Percentiles rank a stretch among this genome's conserved stretches.
phyloP scores from a whole-genome alignment of 1,140 invertebrate species.

The Drosophila grimshawi region DNA sequence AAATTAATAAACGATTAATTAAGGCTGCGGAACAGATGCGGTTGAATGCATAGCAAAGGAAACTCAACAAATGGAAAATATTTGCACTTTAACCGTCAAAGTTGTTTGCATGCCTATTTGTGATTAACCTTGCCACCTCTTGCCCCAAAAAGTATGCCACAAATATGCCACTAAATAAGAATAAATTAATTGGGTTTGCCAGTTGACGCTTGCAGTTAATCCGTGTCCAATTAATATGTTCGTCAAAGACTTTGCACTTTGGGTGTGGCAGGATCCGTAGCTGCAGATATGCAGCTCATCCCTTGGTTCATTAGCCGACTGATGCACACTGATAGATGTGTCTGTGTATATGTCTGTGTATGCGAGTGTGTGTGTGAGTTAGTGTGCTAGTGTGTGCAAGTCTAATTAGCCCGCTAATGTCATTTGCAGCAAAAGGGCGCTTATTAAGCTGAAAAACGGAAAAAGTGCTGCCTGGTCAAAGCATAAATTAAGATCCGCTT shows the following conservation, averaged over 20 bases:
- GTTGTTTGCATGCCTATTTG: background rate
- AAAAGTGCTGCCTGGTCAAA: slow-evolving; percentile 75
- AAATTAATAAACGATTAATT: background rate
- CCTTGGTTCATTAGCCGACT: slow-evolving; percentile 58
- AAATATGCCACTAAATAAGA: background rate
- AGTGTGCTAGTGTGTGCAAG: slow-evolving; percentile 30
- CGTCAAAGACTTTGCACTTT: background rate
- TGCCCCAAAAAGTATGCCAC: slow-evolving; percentile 23
- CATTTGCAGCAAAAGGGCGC: slow-evolving; percentile 67
- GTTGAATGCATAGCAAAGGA: background rate
- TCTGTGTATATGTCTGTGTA: background rate
- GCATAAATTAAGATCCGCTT: slow-evolving; percentile 67
- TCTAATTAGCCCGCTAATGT: slow-evolving; percentile 79
- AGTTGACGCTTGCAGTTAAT: slow-evolving; percentile 8
- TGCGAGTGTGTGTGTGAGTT: slow-evolving; percentile 5
- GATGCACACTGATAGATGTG: slow-evolving; percentile 61
- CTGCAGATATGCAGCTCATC: slow-evolving; percentile 1
- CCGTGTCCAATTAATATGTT: slow-evolving; percentile 1
- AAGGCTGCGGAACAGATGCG: too few species aligned
- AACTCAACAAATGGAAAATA: background rate
- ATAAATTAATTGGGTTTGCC: slow-evolving; percentile 38
- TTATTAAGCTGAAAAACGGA: slow-evolving; percentile 70
- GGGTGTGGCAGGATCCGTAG: slow-evolving; percentile 17
- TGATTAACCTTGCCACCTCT: background rate
- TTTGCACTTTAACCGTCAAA: background rate